These are phyloP conservation scores for Polydrusus tereticollis DNA, from an alignment of 2,888 invertebrate genomes.

Conservation along the genomic window DNA sequence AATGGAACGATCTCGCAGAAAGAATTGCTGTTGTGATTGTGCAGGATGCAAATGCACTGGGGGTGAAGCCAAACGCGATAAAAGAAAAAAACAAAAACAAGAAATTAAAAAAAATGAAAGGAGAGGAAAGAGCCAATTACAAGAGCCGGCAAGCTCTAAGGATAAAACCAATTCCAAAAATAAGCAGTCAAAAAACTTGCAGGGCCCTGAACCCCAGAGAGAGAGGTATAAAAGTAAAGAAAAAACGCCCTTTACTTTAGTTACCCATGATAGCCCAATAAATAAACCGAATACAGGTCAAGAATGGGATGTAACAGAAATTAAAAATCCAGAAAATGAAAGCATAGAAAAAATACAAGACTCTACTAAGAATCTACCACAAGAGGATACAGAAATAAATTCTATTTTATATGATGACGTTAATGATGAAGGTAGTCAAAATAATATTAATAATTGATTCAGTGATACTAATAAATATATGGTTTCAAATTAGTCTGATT, in stretches of 20 bases:
- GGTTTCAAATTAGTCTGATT: no score
- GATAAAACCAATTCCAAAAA: not conserved
- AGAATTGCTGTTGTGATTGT: no score
- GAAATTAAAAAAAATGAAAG: not conserved
- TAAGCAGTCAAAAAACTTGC: conserved; percentile 44
- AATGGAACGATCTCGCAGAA: no score
- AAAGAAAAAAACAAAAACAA: conserved; percentile 3
- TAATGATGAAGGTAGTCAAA: no score
- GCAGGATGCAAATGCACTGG: conserved; percentile 14
- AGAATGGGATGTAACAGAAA: not conserved
- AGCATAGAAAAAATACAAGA: not conserved
- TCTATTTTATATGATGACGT: no score
- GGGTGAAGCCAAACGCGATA: not conserved
- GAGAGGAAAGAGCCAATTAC: not conserved
- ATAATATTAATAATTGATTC: no score
- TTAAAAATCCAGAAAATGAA: not conserved
- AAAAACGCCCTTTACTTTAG: conserved; percentile 25
- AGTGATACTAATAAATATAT: no score
- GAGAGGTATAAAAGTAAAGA: conserved; percentile 17
- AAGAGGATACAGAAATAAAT: not conserved
- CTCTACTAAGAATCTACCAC: not conserved
- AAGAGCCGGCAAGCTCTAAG: not conserved
- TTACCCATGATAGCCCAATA: not conserved
- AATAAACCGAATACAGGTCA: conserved; percentile 26
- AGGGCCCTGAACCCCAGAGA: conserved; percentile 6